Evolutionary conservation across 2,797 vertebrate species (phyloP).

Genomic region (Linurgus olivaceus): DNA sequence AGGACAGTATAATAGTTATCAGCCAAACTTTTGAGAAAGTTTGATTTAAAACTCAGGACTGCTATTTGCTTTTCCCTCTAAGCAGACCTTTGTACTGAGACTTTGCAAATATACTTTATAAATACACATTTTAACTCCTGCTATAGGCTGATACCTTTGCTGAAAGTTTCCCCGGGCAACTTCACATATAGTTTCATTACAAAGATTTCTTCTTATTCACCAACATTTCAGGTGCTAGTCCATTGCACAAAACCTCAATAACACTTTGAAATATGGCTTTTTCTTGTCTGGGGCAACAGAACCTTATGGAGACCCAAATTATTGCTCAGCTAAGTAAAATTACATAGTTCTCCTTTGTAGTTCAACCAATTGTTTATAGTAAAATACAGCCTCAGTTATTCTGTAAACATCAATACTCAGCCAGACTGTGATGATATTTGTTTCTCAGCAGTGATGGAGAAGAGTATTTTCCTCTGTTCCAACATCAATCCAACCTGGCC

Average conservation of each 20-base stretch:
- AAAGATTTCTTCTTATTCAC: neutral
- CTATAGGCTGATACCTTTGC: neutral
- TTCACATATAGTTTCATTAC: neutral
- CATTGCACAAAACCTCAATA: neutral
- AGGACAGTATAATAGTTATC: neutral
- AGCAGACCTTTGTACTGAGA: neutral
- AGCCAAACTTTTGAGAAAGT: neutral
- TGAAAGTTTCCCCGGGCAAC: neutral
- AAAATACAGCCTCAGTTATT: neutral
- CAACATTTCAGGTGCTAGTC: neutral
- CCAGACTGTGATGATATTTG: neutral
- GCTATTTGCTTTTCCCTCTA: neutral
- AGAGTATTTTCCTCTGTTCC: neutral
- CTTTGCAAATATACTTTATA: neutral
- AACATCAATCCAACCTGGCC: neutral
- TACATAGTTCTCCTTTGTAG: neutral
- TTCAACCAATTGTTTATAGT: neutral
- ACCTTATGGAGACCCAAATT: neutral
- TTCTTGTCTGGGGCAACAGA: neutral
- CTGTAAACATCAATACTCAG: neutral
- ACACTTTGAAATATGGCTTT: neutral
- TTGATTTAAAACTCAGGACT: neutral
- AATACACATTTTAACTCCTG: neutral
- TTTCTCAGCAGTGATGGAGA: neutral
- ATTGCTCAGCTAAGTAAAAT: neutral